Percentiles rank a stretch among this genome's conserved stretches.
Evolutionary conservation across 1,140 invertebrate genomes (phyloP).

Genomic region (Brachionus asplanchnoidis): DNA sequence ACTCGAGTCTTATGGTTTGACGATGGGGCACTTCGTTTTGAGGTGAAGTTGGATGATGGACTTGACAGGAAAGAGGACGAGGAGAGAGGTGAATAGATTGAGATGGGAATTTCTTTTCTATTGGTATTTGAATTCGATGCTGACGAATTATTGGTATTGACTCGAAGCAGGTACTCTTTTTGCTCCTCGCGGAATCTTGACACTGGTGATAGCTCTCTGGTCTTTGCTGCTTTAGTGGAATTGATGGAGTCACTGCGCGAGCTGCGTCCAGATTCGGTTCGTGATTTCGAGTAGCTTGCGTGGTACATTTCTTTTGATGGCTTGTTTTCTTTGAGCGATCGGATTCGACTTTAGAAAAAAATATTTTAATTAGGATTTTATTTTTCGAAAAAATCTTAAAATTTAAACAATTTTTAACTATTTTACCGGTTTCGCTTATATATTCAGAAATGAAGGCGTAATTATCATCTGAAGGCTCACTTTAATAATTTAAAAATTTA

Average conservation of each 20-base stretch:
- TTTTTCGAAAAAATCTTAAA: neutral
- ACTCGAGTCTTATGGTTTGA: slow-evolving; percentile 15
- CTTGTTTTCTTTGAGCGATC: neutral
- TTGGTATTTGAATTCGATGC: slow-evolving; percentile 31
- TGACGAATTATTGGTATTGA: slow-evolving; percentile 25
- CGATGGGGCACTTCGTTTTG: neutral
- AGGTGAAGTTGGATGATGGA: neutral
- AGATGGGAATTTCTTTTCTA: slow-evolving; percentile 28
- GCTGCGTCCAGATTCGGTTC: neutral
- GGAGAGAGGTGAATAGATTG: slow-evolving; percentile 26
- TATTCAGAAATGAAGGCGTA: neutral
- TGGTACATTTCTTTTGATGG: neutral
- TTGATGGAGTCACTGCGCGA: neutral
- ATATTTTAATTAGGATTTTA: neutral
- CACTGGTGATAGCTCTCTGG: slow-evolving; percentile 27
- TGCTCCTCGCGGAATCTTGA: slow-evolving; percentile 15
- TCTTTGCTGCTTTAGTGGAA: neutral
- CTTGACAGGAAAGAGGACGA: slow-evolving; percentile 5
- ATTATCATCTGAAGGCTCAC: neutral
- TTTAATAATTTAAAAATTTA: neutral
- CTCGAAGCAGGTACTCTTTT: neutral
- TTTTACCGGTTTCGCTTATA: neutral
- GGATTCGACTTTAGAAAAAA: slow-evolving; percentile 2
- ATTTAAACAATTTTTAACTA: neutral
- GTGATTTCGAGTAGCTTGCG: neutral